Base-by-base conservation (phyloP, 2,888 invertebrate species). In the Ennomos quercinarius region DNA sequence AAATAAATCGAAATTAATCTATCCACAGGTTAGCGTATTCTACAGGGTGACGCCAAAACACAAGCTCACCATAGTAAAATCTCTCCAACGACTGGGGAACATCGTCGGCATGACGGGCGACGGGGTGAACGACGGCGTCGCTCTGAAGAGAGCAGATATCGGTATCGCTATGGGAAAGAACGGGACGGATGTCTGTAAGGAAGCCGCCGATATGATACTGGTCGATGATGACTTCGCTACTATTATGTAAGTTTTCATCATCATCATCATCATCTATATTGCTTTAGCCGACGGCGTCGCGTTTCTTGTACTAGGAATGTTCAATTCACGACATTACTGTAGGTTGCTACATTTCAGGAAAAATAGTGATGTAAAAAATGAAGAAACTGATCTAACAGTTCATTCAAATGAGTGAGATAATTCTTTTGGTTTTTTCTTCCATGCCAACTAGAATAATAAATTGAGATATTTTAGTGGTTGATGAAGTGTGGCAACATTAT, bases 21-120 rank as follows among this genome's bases (percentile, higher is more conserved):
- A 6, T 27, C 4, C 73, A 3, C 78, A 93, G 84, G 97, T 99
- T 0, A 96, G 96, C 70, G 97, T 99, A 1, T 99, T 99, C 93
- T 99, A 99, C 93, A 94, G 99, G 46, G 98, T 99, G 40, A 97
- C 98, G n/a, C 99, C 99, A 0, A 96, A 98, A 68, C 99, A 99
- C 86, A 99, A 99, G 87, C 91, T 99, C 63, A 94, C 97, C 51
- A 99, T 99, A 73, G 98, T 99, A 1, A 99, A 99, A 93, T 98
- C 99, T 0, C 93, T 99, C 54, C 99, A 99, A 83, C 94, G 96
- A 68, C 96, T 96, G 53, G 98, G 99, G 1, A 96, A 97, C 75
- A 97, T 99, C 67, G 99, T 99, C 1, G 99, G 98, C 5, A 99
- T 99, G 99, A 99, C 99, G 0, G 99, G 99, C 1, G 99, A 99